Evolutionary conservation across 1,140 invertebrate species (phyloP), one percentile per base, ranked within the genome.

Genomic region (Drosophila grimshawi): DNA sequence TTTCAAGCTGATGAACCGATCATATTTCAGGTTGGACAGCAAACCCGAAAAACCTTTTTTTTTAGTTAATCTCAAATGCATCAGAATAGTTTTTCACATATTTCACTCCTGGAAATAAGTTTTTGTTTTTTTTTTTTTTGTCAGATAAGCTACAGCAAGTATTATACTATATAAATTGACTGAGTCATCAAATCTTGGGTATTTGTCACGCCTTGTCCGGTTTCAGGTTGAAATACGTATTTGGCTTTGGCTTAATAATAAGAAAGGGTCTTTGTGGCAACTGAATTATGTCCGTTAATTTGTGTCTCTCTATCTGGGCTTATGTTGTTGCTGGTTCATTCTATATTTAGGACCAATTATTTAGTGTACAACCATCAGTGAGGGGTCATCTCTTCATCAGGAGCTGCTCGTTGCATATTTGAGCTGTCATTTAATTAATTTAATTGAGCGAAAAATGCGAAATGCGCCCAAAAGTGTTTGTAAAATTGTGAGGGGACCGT

Each of bases 381-480:
- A 43, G 43, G 39, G 65, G 46, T 67, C 62, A 72, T 30, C 61
- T 66, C n/a, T 39, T 27, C 46, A 30, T 49, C 37, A 19, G 43
- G 30, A 10, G 10, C 10, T n/a, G 39, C 41, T 11, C 7, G 37
- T 46, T 65, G 76, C 72, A 78, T 79, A 77, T 73, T 77, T 73
- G 46, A 88, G 86, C 62, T 79, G 82, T 73, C 69, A 77, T 75
- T 86, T 66, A 74, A 76, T 82, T 80, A 72, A 82, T 60, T 80
- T 83, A 88, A 86, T 83, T 86, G 83, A 80, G 80, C 81, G 75
- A 68, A 67, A 67, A 75, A 76, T 85, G 60, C 43, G n/a, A 86
- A 80, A 88, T 82, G 77, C 61, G 72, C 55, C 65, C 73, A 64
- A 71, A 73, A 86, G 67, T 82, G 63, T 71, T 71, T 86, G 65